These are phyloP conservation scores for Lota lota DNA, from an alignment of 2,113 vertebrate species.

Conservation along the genomic window DNA sequence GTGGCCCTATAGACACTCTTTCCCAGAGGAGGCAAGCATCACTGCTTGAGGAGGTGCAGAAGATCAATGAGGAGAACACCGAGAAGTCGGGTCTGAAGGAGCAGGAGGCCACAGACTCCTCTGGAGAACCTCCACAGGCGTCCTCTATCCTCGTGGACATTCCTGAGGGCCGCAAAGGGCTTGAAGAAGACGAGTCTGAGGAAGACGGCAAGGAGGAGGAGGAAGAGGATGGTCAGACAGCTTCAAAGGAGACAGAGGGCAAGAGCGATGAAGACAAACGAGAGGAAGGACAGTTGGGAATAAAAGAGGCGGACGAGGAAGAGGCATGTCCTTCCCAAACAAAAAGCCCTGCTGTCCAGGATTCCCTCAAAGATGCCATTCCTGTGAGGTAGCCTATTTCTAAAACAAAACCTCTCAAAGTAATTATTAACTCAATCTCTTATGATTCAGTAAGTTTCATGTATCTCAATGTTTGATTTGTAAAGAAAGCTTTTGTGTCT, in stretches of 20 bases:
- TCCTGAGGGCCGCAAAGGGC: constrained; percentile 41
- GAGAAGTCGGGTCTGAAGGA: constrained; percentile 64
- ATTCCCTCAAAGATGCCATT: constrained; percentile 24
- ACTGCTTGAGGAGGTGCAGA: constrained; percentile 78
- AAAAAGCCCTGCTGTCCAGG: background rate
- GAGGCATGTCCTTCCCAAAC: constrained; percentile 10
- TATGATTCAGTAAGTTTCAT: background rate
- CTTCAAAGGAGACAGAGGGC: constrained; percentile 16
- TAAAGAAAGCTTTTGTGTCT: background rate
- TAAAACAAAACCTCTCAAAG: background rate
- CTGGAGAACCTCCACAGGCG: constrained; percentile 27
- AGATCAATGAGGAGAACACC: constrained; percentile 81
- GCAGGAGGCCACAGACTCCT: constrained; percentile 27
- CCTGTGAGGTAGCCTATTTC: constrained; percentile 43
- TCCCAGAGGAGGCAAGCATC: constrained; percentile 67
- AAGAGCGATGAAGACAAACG: constrained; percentile 13
- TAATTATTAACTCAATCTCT: background rate
- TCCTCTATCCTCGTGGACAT: constrained; percentile 27
- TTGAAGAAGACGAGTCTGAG: constrained; percentile 26
- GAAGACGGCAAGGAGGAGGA: constrained; percentile 5
- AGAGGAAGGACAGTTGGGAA: background rate
- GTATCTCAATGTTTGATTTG: background rate
- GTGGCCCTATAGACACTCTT: constrained; percentile 65
- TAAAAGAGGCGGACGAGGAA: constrained; percentile 11
- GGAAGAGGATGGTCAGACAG: background rate